Evolutionary conservation across 2,113 vertebrate genomes (phyloP).

Genomic region (Crotalus tigris): DNA sequence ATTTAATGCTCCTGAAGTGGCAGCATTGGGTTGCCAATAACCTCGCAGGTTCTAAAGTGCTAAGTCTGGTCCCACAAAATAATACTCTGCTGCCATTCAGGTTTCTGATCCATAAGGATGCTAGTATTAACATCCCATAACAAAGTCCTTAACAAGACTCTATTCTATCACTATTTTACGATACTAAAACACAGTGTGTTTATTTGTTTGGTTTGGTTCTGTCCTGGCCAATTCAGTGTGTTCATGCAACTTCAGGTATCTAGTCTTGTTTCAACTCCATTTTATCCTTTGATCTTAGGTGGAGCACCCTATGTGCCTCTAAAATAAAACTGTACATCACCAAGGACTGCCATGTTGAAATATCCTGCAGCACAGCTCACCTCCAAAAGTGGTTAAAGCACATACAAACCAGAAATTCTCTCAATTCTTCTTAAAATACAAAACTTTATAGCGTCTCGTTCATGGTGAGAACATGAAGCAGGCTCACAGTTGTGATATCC

Average conservation of each 20-base stretch:
- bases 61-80: not conserved
- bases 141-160: not conserved
- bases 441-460: not conserved
- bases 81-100: not conserved
- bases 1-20: not conserved
- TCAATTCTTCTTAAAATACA: not conserved
- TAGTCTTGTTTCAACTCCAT: not conserved
- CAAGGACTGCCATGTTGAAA: not conserved
- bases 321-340: not conserved
- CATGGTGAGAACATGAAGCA: not conserved
- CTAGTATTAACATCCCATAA: not conserved
- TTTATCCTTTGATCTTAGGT: not conserved
- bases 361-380: not conserved
- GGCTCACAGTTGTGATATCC: not conserved
- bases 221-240: too few species aligned
- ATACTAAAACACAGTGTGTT: not conserved
- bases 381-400: not conserved
- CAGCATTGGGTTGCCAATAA: not conserved
- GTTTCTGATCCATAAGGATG: not conserved
- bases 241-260: not conserved
- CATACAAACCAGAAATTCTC: not conserved
- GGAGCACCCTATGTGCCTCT: not conserved
- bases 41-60: not conserved
- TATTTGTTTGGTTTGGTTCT: not conserved
- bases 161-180: not conserved